Evolutionary conservation across 2,113 vertebrate genomes (phyloP), one percentile per base, ranked within the genome.

Genomic region (Tachysurus fulvidraco): DNA sequence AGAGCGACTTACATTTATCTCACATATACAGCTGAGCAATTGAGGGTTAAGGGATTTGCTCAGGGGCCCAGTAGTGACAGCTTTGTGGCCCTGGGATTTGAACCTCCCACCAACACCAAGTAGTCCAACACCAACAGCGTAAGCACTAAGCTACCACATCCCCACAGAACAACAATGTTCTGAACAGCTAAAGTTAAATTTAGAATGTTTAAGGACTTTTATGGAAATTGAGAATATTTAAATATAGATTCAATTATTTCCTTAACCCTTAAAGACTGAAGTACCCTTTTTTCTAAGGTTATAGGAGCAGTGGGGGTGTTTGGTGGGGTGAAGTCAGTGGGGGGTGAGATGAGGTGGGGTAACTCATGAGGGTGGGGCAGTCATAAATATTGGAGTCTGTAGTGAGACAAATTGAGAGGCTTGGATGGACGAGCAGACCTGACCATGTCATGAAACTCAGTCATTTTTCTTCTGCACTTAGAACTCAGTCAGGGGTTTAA

Each of bases 401-500:
- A 92, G 95, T 94, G 94, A 97, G 92, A 97, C 96, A 96, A 96
- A 94, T 93, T 95, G 95, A 95, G 94, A 94, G 96, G 95, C 95
- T 95, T 90, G 95, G 93, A 93, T 95, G 96, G 96, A 96, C 95
- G 95, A 93, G 94, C 95, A 95, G 96, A 96, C 96, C 96, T 95
- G 96, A 95, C 94, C 96, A 95, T 96, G 96, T 96, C 96, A 96
- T 96, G 95, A 96, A 96, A 96, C 96, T 95, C 94, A 96, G 96
- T 98, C 97, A 96, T 97, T 97, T 96, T 95, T 97, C 95, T 97
- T 97, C 90, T 94, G 94, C 90, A 92, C 97, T 99, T 96, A 98
- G 98, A 99, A 98, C 97, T 98, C 98, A 98, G 98, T 97, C 96
- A 97, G 97, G 96, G 98, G 98, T 98, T 98, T 99, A 99, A 99